Conservation (phyloP, 2,888 invertebrate species). For the Junonia oenone region DNA sequence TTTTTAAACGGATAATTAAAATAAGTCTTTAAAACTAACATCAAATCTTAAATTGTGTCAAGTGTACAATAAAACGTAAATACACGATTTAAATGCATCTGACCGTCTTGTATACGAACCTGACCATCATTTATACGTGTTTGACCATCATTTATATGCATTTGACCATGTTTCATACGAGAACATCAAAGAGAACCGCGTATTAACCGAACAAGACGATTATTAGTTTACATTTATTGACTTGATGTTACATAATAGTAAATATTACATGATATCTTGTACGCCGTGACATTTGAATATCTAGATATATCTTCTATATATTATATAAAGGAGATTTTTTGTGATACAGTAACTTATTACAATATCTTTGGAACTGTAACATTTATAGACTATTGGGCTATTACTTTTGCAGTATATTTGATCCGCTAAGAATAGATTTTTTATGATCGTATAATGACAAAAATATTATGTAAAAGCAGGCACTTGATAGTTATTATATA, state of each 20-base stretch:
- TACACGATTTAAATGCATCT: neutral
- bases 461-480: too few relatives aligned
- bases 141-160: neutral
- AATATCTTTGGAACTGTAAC: too few relatives aligned
- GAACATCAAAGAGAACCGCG: neutral
- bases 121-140: neutral
- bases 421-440: too few relatives aligned
- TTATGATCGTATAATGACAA: too few relatives aligned
- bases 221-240: neutral
- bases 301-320: too few relatives aligned
- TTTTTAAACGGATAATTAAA: neutral
- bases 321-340: too few relatives aligned
- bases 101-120: neutral
- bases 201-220: conserved; percentile 1
- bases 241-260: conserved; percentile 8
- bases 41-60: neutral
- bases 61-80: neutral
- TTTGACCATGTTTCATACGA: neutral
- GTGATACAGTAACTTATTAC: too few relatives aligned
- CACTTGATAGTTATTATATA: too few relatives aligned
- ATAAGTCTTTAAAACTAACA: neutral
- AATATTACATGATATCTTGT: neutral
- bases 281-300: conserved; percentile 22
- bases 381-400: too few relatives aligned
- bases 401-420: too few relatives aligned